These are phyloP conservation scores for Paedocypris sp. DNA, from an alignment of 2,113 vertebrate genomes.

Conservation along the genomic window DNA sequence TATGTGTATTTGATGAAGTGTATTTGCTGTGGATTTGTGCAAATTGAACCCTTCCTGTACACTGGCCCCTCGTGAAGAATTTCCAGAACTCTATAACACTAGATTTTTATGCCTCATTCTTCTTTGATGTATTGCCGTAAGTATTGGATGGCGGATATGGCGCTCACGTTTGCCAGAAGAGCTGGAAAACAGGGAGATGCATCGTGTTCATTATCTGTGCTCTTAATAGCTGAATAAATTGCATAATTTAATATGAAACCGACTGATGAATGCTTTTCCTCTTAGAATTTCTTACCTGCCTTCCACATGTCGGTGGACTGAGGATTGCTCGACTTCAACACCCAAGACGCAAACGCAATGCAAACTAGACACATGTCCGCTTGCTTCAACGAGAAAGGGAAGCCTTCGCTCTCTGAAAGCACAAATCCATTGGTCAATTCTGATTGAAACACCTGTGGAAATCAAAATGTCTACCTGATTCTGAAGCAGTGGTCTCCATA, in stretches of 20 bases:
- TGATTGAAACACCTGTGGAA: too few relatives aligned
- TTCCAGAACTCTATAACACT: slow-evolving; percentile 27
- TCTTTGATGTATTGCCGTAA: slow-evolving; percentile 64
- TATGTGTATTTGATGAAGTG: slow-evolving; percentile 18
- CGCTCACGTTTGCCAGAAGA: slow-evolving; percentile 82
- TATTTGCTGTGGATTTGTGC: slow-evolving; percentile 21
- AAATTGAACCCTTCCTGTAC: slow-evolving; percentile 8
- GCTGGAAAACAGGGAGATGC: slow-evolving; percentile 57
- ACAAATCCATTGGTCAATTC: not conserved
- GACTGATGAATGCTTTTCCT: not conserved
- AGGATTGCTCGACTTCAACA: slow-evolving; percentile 75
- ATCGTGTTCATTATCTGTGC: slow-evolving; percentile 19
- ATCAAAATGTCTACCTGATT: too few relatives aligned
- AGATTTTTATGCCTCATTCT: slow-evolving; percentile 35
- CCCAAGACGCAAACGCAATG: slow-evolving; percentile 93
- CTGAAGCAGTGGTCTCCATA: not conserved
- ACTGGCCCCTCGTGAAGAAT: slow-evolving; percentile 45
- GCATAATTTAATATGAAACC: slow-evolving; percentile 9
- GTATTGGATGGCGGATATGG: slow-evolving; percentile 88
- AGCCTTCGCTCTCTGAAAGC: slow-evolving; percentile 43
- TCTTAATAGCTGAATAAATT: slow-evolving; percentile 12
- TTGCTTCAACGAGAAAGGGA: slow-evolving; percentile 52
- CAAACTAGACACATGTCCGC: slow-evolving; percentile 89
- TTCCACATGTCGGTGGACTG: slow-evolving; percentile 84
- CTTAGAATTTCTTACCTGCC: slow-evolving; percentile 62